Evolutionary conservation across 2,113 vertebrate genomes (phyloP).

Genomic region (Zapus hudsonius): DNA sequence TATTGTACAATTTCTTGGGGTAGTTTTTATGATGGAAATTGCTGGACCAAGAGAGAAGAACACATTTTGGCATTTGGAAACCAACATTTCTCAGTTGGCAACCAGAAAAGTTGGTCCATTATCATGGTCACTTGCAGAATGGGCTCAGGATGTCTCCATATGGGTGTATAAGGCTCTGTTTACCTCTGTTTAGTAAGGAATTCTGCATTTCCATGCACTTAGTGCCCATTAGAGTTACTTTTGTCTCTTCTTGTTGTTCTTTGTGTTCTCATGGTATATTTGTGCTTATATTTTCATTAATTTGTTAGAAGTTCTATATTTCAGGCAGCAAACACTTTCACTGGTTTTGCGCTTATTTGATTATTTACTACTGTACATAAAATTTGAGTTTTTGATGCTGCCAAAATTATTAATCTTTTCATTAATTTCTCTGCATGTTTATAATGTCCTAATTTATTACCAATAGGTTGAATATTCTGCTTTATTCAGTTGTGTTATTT

Average conservation of each 20-base stretch:
- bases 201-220: neutral
- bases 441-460: neutral
- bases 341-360: neutral
- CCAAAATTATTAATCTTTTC: neutral
- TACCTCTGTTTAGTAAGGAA: neutral
- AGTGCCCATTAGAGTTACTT: neutral
- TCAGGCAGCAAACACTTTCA: neutral
- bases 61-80: neutral
- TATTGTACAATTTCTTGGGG: neutral
- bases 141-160: neutral
- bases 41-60: neutral
- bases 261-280: neutral
- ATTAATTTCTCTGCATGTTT: neutral
- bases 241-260: neutral
- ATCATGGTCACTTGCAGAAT: neutral
- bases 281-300: neutral
- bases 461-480: neutral
- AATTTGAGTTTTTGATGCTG: conserved; percentile 15
- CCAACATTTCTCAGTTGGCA: neutral
- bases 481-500: neutral
- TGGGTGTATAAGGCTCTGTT: neutral
- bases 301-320: neutral
- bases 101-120: neutral
- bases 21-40: neutral
- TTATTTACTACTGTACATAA: neutral